Base-by-base conservation (phyloP, 2,797 vertebrate species). In the Mus caroli region DNA sequence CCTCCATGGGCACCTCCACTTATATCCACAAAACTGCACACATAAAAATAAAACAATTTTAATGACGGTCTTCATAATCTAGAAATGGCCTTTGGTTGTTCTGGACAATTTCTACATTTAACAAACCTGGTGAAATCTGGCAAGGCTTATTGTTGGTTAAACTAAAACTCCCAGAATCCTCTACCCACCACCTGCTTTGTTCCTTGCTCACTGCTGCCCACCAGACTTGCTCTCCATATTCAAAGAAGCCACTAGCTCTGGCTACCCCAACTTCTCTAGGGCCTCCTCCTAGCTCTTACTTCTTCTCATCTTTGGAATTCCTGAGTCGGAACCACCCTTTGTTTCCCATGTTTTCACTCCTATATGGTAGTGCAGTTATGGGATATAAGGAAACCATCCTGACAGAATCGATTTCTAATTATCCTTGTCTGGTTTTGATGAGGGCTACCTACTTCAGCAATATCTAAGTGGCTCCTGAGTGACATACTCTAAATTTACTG, bases 41-140 rank as follows among this genome's bases (percentile, higher is more conserved):
- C 43, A 64, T 13, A 50, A 50, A 85, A 50, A 50, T 24, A n/a
- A 52, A 24, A 17, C 8, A n/a, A 86, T 86, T 17, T n/a, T 50
- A 86, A 50, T 26, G 17, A 73, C 11, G 10, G 62, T 31, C 62
- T 75, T 82, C 60, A 58, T 9, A 58, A 77, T 24, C 50, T 75
- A 94, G 40, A 95, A 97, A 93, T 94, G 2, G 84, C 71, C 79
- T 82, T 40, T 85, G n/a, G 24, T 50, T 90, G 12, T 94, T 89
- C 89, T 52, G 76, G 92, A 84, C 54, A 94, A 94, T 4, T 79
- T 80, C 43, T 92, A 60, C 1, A 37, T 92, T 64, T 95, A 31
- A 79, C 26, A 90, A 52, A 80, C 28, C 20, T 78, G 46, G 14
- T 10, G 54, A 71, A 86, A 85, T 79, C 37, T 58, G n/a, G 92